Evolutionary conservation across 37 sponge, comb jelly and placozoan genomes (phyloP), one percentile per base, ranked within the genome.

Genomic region (Haliclona indistincta): DNA sequence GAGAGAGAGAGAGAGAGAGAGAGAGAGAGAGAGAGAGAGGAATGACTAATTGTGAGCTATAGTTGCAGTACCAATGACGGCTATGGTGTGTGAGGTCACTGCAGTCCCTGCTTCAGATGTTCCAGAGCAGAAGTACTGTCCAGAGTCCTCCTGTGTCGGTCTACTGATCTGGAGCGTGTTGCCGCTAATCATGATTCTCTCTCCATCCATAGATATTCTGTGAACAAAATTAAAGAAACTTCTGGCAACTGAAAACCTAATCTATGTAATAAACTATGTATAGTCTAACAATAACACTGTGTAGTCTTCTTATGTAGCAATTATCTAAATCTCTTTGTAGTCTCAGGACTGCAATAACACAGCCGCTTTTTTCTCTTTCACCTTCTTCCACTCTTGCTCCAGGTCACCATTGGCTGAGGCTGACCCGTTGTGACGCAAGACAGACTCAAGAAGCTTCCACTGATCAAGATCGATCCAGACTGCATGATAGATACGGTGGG

Each of bases 41-140:
- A 37, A 66, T 29, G 20, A 33, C 3, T 56, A 23, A 73, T 2
- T 7, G 41, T 73, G 55, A 22, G 20, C 60, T 60, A 49, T 49
- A 49, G 11, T 11, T 49, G 52, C 17, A 49, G 15, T 35, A 20
- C 11, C 60, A 58, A 23, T n/a, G 22, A 86, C 54, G 28, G 19
- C 36, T 8, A 86, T 73, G 10, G 43, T 56, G n/a, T 72, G 39
- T 36, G 63, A 70, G 33, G 63, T 22, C 35, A 73, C 79, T 13
- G 63, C 80, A 8, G 38, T 41, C 3, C 75, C 86, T n/a, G 68
- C 79, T 10, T 23, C 67, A 36, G 73, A 71, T 22, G 63, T 33
- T 13, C 62, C 86, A 43, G 74, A 37, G 40, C 86, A 86, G 47
- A 54, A 73, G 68, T 86, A 86, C 17, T 26, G n/a, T 3, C 80